Evolutionary conservation across 2,797 vertebrate species (phyloP).

Genomic region (Kryptolebias ocellatus): DNA sequence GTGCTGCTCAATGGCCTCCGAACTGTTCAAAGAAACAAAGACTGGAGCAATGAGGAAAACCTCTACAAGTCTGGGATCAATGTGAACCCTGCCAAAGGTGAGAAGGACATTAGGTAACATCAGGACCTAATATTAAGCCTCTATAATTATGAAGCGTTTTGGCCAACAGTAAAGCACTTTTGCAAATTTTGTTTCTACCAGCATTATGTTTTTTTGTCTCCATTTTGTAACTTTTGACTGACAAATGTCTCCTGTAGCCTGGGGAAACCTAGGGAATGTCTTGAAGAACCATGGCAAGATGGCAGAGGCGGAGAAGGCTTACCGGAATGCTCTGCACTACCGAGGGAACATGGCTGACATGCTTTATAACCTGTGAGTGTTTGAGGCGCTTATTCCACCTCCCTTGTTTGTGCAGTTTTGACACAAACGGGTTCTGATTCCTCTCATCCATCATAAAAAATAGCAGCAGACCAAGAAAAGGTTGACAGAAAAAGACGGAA

Average conservation of each 20-base stretch:
- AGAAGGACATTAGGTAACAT: constrained; percentile 4
- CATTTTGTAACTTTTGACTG: constrained; percentile 33
- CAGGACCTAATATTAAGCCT: background rate
- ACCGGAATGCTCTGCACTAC: constrained; percentile 97
- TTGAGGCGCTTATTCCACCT: constrained; percentile 58
- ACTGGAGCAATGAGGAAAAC: constrained; percentile 98
- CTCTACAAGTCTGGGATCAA: constrained; percentile 98
- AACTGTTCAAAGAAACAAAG: constrained; percentile 92
- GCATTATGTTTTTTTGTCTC: constrained; percentile 1
- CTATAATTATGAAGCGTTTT: background rate
- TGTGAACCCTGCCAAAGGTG: constrained; percentile 99
- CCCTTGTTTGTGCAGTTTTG: constrained; percentile 27
- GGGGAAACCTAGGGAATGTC: constrained; percentile 96
- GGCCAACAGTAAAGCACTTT: background rate
- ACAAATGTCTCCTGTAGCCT: constrained; percentile 79
- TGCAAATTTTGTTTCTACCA: background rate
- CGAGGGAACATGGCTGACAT: constrained; percentile 99
- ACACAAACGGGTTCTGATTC: constrained; percentile 23
- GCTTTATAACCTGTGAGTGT: constrained; percentile 99
- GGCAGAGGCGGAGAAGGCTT: constrained; percentile 93
- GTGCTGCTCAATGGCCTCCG: constrained; percentile 93
- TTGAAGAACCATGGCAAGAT: constrained; percentile 96
- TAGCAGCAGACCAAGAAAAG: constrained; percentile 25
- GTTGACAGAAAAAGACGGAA: constrained; percentile 3
- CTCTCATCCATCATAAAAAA: constrained; percentile 37